Base-by-base conservation (phyloP, 1,140 invertebrate genomes). In the Conus betulinus region DNA sequence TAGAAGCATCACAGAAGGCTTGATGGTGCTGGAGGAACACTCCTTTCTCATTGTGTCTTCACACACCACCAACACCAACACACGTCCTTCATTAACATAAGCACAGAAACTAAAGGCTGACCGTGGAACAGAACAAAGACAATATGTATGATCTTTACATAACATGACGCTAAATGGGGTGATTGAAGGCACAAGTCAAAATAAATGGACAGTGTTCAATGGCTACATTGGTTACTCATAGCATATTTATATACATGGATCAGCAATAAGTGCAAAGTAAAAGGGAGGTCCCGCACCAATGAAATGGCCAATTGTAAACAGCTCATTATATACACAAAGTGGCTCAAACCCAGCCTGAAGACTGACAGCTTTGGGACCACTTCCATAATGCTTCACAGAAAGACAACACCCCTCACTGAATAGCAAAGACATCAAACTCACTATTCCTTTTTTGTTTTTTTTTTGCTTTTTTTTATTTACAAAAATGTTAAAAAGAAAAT, bases 271-370 rank as follows among this genome's bases (percentile, higher is more conserved):
- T 39, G 8, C n/a, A 39, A 0, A 27, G 25, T 39, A 51, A 39
- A 51, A 78, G 8, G 25, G 76, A 78, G 76, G 76, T 78, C 76
- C 76, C 76, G 76, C 76, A 78, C 76, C 76, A 78, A 78, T 27
- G 76, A 78, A 78, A 78, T 78, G 20, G 76, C 27, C 11, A 74
- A 78, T 17, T 39, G 76, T 51, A 39, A 27, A 78, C n/a, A 39
- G 25, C 25, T 39, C 17, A 78, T 1, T 39, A 78, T 11, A 78
- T 11, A 27, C 7, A 27, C 27, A 78, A 1, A 13, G 17, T 39
- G 25, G 10, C 2, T 0, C 4, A 7, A 11, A 25, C 11, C 25
- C 7, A 78, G 39, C 7, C 10, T 10, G 10, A 27, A 39, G 39
- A 23, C 39, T 71, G 11, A 71, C 20, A 71, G 67, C 57, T 60